phyloP scores from a whole-genome alignment of 2,113 vertebrate genomes.

The Noctilio leporinus region DNA sequence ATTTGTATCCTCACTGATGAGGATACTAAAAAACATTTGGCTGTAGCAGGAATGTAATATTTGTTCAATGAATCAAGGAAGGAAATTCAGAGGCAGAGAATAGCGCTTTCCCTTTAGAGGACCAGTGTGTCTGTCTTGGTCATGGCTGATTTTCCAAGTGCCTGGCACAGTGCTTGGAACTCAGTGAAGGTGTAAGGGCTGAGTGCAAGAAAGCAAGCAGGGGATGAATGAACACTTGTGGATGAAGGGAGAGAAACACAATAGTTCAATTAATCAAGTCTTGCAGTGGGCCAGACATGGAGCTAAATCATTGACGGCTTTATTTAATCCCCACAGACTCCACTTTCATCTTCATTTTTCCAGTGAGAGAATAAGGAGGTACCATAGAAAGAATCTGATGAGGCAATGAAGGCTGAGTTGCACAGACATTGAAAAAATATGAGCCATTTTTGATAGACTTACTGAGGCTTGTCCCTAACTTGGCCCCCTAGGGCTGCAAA shows the following conservation, averaged over 20 bases:
- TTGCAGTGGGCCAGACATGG: accelerated
- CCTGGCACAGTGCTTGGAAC: no score
- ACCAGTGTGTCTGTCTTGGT: accelerated
- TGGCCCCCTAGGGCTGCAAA: no score
- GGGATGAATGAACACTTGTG: not conserved
- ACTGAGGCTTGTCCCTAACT: not conserved
- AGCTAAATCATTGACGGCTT: not conserved
- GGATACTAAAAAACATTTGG: not conserved
- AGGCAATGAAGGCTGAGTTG: not conserved
- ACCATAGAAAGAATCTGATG: not conserved
- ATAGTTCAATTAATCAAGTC: not conserved
- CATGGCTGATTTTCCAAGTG: not conserved
- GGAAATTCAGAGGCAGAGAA: not conserved
- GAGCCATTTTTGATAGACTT: not conserved
- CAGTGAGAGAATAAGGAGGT: not conserved
- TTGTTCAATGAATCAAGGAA: not conserved
- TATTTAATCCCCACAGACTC: not conserved
- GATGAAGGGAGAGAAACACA: not conserved
- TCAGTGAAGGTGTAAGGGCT: not conserved
- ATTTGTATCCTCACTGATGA: not conserved
- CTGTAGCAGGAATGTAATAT: not conserved
- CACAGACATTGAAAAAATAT: not conserved
- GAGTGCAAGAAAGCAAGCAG: no score
- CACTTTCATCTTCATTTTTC: not conserved
- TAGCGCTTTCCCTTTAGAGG: not conserved